phyloP scores from a whole-genome alignment of 2,888 invertebrate genomes.

The Rhogogaster chlorosoma region DNA sequence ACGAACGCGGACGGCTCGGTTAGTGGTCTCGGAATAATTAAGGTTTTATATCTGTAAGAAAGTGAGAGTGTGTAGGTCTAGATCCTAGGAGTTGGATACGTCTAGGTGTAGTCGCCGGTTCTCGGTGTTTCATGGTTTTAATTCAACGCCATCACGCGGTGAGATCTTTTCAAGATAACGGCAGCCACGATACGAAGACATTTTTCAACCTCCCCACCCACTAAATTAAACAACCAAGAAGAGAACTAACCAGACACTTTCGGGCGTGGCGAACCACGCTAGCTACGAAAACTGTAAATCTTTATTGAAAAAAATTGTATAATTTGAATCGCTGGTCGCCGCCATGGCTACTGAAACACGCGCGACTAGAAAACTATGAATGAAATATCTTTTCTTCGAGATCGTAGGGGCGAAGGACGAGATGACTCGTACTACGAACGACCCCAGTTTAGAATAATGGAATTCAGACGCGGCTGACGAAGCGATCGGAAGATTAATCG shows the following conservation, averaged over 20 bases:
- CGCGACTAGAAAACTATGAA: neutral
- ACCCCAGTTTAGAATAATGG: neutral
- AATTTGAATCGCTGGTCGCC: neutral
- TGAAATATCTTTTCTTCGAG: neutral
- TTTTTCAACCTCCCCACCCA: neutral
- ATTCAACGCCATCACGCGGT: constrained; percentile 28
- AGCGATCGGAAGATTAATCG: neutral
- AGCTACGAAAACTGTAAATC: neutral
- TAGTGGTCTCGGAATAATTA: constrained; percentile 34
- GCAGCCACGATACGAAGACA: constrained; percentile 20
- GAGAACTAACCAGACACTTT: neutral
- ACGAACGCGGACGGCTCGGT: neutral
- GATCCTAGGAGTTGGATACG: neutral
- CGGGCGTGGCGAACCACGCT: neutral
- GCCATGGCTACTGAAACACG: neutral
- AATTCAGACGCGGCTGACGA: neutral
- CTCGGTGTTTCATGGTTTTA: constrained; percentile 8
- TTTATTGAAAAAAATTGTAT: neutral
- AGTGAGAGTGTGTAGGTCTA: constrained; percentile 38
- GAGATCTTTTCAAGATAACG: constrained; percentile 23
- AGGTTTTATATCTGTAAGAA: constrained; percentile 23
- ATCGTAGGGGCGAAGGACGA: neutral
- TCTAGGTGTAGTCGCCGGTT: neutral
- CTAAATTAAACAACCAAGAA: neutral
- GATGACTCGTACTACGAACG: neutral